These are phyloP conservation scores for Sebastes minor DNA, from an alignment of 2,797 vertebrate genomes.

Conservation along the genomic window DNA sequence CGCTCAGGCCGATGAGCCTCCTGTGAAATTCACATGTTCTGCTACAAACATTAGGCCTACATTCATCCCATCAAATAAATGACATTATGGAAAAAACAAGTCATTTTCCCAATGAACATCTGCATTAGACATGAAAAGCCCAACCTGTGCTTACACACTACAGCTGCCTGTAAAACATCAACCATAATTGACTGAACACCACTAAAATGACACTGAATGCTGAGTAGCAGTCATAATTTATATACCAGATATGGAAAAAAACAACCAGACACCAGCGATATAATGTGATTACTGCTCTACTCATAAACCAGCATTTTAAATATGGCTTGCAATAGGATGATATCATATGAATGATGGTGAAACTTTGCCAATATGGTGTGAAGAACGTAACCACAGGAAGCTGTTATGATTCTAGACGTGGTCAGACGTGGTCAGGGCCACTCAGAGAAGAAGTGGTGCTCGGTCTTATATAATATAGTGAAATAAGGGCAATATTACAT, in stretches of 20 bases:
- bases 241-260: constrained; percentile 51
- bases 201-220: constrained; percentile 30
- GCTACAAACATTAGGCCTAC: constrained; percentile 44
- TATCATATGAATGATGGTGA: constrained; percentile 36
- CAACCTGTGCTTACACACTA: constrained; percentile 31
- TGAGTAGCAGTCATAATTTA: constrained; percentile 27
- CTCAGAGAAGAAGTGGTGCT: not conserved
- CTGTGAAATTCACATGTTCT: constrained; percentile 36
- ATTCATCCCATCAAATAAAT: constrained; percentile 43
- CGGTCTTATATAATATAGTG: not conserved
- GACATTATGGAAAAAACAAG: constrained; percentile 30
- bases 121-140: constrained; percentile 37
- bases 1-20: constrained; percentile 16
- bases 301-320: constrained; percentile 43
- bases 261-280: constrained; percentile 21
- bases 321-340: constrained; percentile 34
- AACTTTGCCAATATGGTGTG: constrained; percentile 39
- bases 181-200: constrained; percentile 47
- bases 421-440: not conserved
- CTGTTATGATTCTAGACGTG: constrained; percentile 37
- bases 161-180: constrained; percentile 50
- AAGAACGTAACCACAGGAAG: constrained; percentile 57
- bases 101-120: constrained; percentile 31
- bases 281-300: constrained; percentile 42
- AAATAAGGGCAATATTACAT: not conserved